Base-by-base conservation (phyloP, 2,797 vertebrate species). In the Xerus rutilus region DNA sequence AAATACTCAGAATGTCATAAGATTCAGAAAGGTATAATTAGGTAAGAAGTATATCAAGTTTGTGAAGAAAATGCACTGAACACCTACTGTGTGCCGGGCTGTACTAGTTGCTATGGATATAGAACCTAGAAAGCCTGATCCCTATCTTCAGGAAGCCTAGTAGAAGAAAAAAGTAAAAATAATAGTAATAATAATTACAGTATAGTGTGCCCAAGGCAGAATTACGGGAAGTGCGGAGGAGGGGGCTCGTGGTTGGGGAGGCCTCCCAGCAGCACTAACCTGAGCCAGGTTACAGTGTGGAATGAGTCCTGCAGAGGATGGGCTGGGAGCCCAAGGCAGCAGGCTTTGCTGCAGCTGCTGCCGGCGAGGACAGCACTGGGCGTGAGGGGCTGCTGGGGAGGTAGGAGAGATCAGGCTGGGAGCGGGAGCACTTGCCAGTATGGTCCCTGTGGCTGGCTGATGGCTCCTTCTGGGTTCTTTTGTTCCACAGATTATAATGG, bases 401-500 rank as follows among this genome's bases (percentile, higher is more conserved):
- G 21, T 23, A 3, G 3, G 65, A 0, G 85, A 77, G 21, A 30
- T 45, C 67, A 43, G 4, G 43, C 32, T 49, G 18, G 69, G 39
- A 23, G 89, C 72, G 47, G 7, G 39, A 32, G 78, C 30, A 17
- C 30, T n/a, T 65, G 25, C 83, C 25, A 91, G 15, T 49, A 14
- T 52, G 7, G 32, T 81, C 77, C 83, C 43, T 30, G 3, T 32
- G 12, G 25, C 54, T 32, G 35, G 17, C 70, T 92, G 3, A 93
- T 77, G 14, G 81, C 52, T 92, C 65, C 96, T 30, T 85, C 81
- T 89, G 84, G 77, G n/a, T 47, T 21, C 70, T 95, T 79, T 94
- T 96, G 95, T 96, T 72, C 77, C 85, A 17, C 59, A 99, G 98
- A 96, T 86, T 78, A 92, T 99, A 73, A 45, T 95, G 88, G 97